Evolutionary conservation across 2,797 vertebrate species (phyloP).

Genomic region (Phrynocephalus forsythii): DNA sequence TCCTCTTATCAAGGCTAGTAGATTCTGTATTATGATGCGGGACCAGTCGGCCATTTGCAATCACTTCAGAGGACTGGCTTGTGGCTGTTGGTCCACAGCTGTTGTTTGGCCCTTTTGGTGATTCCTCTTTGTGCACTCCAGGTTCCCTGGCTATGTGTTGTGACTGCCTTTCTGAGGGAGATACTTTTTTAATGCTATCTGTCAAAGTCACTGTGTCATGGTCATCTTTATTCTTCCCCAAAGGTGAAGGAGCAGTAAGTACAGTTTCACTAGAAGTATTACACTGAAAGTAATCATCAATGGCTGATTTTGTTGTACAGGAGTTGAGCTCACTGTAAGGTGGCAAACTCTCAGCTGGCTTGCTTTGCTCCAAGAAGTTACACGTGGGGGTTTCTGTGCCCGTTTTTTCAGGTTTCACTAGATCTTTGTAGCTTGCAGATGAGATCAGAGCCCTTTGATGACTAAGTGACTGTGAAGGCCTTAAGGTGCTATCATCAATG

Average conservation of each 20-base stretch:
- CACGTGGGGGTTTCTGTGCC: conserved; percentile 88
- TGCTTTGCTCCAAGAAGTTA: conserved; percentile 89
- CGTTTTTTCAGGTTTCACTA: conserved; percentile 91
- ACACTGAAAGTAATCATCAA: conserved; percentile 95
- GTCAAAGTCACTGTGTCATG: conserved; percentile 91
- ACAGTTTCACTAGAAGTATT: conserved; percentile 89
- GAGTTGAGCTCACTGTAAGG: conserved; percentile 91
- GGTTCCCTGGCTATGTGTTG: conserved; percentile 89
- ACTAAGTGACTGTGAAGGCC: conserved; percentile 87
- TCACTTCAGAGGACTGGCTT: conserved; percentile 82
- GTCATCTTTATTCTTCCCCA: conserved; percentile 87
- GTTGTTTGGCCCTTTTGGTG: conserved; percentile 85
- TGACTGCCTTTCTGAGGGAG: conserved; percentile 82
- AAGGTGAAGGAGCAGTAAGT: conserved; percentile 85
- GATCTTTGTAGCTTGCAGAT: conserved; percentile 85
- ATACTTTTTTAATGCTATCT: conserved; percentile 83
- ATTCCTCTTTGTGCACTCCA: conserved; percentile 88
- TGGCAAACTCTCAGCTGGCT: conserved; percentile 83
- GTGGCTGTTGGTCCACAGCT: conserved; percentile 74
- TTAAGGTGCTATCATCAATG: conserved; percentile 91
- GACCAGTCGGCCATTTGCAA: conserved; percentile 88
- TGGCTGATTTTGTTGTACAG: conserved; percentile 87
- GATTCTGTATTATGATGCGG: conserved; percentile 88
- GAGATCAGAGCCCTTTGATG: conserved; percentile 88
- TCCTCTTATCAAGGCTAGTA: conserved; percentile 91